phyloP scores from a whole-genome alignment of 2,113 vertebrate species.

The Aramus guarauna region DNA sequence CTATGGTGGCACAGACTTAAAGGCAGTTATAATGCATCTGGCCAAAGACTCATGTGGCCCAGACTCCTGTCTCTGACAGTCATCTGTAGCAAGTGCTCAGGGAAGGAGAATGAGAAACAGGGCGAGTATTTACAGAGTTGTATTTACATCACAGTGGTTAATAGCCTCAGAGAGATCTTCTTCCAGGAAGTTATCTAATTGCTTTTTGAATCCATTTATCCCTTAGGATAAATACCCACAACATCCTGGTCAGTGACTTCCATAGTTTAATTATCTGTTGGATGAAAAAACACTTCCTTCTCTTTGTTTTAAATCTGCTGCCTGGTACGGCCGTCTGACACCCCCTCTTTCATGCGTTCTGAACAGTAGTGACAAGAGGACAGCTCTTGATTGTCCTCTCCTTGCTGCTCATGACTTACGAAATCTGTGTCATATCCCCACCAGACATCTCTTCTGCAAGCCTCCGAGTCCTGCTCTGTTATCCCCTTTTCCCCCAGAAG shows the following conservation, averaged over 20 bases:
- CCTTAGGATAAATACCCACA: slow-evolving; percentile 44
- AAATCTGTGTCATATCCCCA: neutral
- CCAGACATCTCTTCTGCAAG: neutral
- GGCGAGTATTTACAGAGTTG: neutral
- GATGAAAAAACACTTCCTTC: neutral
- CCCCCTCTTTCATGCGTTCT: neutral
- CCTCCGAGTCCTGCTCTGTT: neutral
- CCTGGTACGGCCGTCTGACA: neutral
- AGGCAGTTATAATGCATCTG: neutral
- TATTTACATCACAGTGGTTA: slow-evolving; percentile 37
- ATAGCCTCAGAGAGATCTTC: slow-evolving; percentile 25
- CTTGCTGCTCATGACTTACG: neutral
- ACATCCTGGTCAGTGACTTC: slow-evolving; percentile 45
- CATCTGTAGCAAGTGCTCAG: neutral
- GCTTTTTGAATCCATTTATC: slow-evolving; percentile 60
- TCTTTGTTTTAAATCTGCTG: neutral
- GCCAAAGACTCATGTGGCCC: neutral
- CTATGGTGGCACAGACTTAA: neutral
- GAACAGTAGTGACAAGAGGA: neutral
- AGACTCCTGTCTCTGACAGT: neutral
- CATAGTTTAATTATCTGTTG: slow-evolving; percentile 14
- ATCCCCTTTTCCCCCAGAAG: neutral
- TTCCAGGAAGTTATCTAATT: slow-evolving; percentile 56
- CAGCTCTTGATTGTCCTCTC: neutral
- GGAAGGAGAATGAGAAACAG: neutral